Base-by-base conservation (phyloP, 2,113 vertebrate genomes). In the Ochotona curzoniae region DNA sequence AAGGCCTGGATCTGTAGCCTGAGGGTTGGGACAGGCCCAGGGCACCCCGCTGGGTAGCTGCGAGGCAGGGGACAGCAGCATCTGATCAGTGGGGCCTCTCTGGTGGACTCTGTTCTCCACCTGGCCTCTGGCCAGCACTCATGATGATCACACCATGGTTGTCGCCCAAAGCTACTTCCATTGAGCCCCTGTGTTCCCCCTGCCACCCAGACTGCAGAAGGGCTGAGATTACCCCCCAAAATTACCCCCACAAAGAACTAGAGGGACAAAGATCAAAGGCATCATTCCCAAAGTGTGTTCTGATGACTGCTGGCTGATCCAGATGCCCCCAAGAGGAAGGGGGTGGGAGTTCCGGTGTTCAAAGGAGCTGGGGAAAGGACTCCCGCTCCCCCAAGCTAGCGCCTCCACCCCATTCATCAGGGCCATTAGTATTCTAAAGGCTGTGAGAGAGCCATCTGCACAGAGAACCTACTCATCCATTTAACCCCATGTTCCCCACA, bases 401-500 rank as follows among this genome's bases (percentile, higher is more conserved):
- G 57, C 67, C 26, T 80, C 51, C 15, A 4, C 66, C 78, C 92
- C 88, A 96, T 96, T 96, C 95, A 96, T 54, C 60, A 69, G 51
- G 81, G 5, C 70, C 38, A 97, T 96, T 96, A 96, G 93, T 96
- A 96, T 97, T 73, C 89, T 74, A 96, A 96, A 96, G 91, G 93
- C 81, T 70, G 64, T 26, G 70, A 76, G 84, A 49, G 88, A 49
- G n/a, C 91, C 71, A 74, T 86, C 96, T 97, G 94, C 91, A 89
- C 76, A 1, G 20, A 81, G 95, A 91, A 76, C 38, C 38, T 44
- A 74, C 44, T 93, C 54, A 49, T 87, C 75, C n/a, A n/a, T 84
- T 95, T 96, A 96, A 96, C 94, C 89, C 95, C 0, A 0, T 60
- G 26, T 87, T 90, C 69, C 71, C 93, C 80, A 51, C 14, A 71